Percentiles rank a stretch among this genome's conserved stretches.
phyloP scores from a whole-genome alignment of 2,888 invertebrate genomes.

The Xestia c-nigrum region DNA sequence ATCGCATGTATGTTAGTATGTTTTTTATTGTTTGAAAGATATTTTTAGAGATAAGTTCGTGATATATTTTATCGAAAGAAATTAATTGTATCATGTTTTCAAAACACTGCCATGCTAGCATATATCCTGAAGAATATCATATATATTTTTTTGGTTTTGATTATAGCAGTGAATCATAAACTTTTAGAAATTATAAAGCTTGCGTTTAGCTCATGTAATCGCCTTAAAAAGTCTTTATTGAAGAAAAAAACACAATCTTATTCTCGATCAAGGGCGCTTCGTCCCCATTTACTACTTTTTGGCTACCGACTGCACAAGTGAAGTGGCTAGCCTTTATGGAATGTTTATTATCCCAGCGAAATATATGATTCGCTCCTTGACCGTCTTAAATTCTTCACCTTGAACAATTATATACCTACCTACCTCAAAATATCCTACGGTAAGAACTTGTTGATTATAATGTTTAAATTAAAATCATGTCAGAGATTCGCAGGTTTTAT shows the following conservation, averaged over 20 bases:
- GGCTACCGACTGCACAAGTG: conserved; percentile 28
- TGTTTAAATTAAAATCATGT: not conserved
- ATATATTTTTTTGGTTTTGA: too few relatives aligned
- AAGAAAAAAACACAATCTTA: not conserved
- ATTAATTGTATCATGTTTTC: too few relatives aligned
- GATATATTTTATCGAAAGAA: too few relatives aligned
- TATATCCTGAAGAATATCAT: too few relatives aligned
- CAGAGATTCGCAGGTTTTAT: not conserved
- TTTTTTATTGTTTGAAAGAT: too few relatives aligned
- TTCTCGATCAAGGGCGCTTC: conserved; percentile 36
- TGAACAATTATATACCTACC: conserved; percentile 24
- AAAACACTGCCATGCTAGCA: too few relatives aligned
- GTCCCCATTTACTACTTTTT: conserved; percentile 43
- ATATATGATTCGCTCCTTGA: conserved; percentile 51
- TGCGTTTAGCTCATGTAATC: too few relatives aligned
- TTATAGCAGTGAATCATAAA: too few relatives aligned
- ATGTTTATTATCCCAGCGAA: conserved; percentile 53
- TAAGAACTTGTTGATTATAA: conserved; percentile 1
- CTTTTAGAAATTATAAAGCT: too few relatives aligned
- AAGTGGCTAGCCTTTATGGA: conserved; percentile 46
- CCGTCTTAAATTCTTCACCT: conserved; percentile 49
- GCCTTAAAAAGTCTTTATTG: not conserved
- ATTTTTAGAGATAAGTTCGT: too few relatives aligned
- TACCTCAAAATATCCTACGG: conserved; percentile 4
- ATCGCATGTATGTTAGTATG: too few relatives aligned